Conservation (phyloP, 2,888 invertebrate genomes). For the Plebejus melissa region DNA sequence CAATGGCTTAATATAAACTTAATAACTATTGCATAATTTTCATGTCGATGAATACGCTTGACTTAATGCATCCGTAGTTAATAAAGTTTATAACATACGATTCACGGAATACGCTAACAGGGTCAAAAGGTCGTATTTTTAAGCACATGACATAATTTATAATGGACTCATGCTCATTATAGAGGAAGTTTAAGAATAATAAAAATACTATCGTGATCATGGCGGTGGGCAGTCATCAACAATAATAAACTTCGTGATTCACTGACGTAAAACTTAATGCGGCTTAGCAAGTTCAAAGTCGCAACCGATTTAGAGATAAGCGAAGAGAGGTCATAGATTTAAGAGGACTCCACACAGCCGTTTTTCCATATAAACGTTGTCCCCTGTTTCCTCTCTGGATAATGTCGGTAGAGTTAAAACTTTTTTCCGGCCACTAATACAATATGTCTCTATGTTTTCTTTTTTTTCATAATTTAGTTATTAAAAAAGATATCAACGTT, state of each 20-base stretch:
- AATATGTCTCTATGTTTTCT: no score
- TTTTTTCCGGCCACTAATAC: no score
- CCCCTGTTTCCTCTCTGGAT: no score
- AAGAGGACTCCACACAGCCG: no score
- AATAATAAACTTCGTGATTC: constrained; percentile 24
- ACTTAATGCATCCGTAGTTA: constrained; percentile 6
- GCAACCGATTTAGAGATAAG: neutral
- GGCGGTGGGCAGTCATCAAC: neutral
- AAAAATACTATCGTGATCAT: neutral
- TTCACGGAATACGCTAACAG: constrained; percentile 9
- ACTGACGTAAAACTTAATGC: constrained; percentile 3
- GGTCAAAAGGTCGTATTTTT: constrained; percentile 24
- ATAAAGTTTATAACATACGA: constrained; percentile 12
- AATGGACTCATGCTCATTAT: constrained; percentile 4
- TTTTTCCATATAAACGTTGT: no score
- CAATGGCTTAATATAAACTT: no score
- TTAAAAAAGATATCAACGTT: no score
- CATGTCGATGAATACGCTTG: neutral
- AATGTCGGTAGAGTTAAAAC: no score
- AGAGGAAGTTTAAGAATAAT: constrained; percentile 18
- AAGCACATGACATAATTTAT: constrained; percentile 18
- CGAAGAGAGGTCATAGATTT: neutral
- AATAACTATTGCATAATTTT: no score
- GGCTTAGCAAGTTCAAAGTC: neutral
- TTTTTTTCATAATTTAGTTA: no score